A percentile compares a stretch with the other conserved stretches of the same genome.
Conservation (phyloP, 2,888 invertebrate species). For the Petrolisthes cinctipes region DNA sequence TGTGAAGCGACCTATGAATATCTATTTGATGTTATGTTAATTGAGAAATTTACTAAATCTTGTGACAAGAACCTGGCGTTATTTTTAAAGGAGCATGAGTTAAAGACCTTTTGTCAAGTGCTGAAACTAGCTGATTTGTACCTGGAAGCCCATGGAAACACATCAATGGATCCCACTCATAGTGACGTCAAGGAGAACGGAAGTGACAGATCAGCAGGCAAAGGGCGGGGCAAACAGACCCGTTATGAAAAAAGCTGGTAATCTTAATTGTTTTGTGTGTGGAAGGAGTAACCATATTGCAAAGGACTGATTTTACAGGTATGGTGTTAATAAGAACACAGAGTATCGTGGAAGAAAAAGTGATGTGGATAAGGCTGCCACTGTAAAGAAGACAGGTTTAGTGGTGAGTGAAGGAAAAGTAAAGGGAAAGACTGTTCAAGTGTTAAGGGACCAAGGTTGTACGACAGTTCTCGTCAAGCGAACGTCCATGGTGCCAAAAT, state of each 20-base stretch:
- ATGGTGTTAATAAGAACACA: background rate
- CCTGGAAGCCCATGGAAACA: constrained; percentile 6
- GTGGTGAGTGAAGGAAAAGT: background rate
- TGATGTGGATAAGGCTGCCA: background rate
- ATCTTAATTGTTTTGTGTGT: background rate
- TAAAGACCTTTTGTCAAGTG: constrained; percentile 18
- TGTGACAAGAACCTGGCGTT: constrained; percentile 14
- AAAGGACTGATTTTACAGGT: background rate
- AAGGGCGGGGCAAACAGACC: background rate
- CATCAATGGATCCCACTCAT: background rate
- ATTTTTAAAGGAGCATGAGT: constrained; percentile 30
- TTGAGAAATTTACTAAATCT: constrained; percentile 17
- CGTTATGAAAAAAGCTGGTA: background rate
- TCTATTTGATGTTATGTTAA: background rate
- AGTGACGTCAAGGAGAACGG: background rate
- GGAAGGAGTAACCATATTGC: background rate
- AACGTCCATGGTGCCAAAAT: background rate
- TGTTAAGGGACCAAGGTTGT: background rate
- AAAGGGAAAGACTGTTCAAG: background rate
- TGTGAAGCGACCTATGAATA: constrained; percentile 16
- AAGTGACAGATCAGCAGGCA: background rate
- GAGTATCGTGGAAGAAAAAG: background rate
- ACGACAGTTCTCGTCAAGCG: background rate
- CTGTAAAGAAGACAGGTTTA: background rate
- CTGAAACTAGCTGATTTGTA: constrained; percentile 24